Percentiles rank a stretch among this genome's conserved stretches.
Evolutionary conservation across 2,113 vertebrate genomes (phyloP).

Genomic region (Pangasianodon hypophthalmus): DNA sequence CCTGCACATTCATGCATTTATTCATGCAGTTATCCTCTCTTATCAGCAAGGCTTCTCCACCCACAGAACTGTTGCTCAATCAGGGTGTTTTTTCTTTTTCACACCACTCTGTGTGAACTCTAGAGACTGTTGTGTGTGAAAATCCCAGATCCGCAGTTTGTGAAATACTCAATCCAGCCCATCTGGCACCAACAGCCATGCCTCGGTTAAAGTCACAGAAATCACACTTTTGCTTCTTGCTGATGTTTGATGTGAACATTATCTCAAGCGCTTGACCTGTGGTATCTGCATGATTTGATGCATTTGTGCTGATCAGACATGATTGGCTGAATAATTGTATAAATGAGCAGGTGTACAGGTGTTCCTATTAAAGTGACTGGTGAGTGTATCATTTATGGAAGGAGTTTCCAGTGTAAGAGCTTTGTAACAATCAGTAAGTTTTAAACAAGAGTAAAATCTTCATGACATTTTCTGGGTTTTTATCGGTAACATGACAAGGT

Average conservation of each 20-base stretch:
- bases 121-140: too few relatives aligned
- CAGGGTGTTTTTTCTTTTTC: too few relatives aligned
- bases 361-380: background rate
- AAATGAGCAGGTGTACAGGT: too few relatives aligned
- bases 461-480: background rate
- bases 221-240: background rate
- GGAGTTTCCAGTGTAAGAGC: background rate
- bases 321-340: background rate
- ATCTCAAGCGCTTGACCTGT: background rate
- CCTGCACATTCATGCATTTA: too few relatives aligned
- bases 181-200: too few relatives aligned
- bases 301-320: background rate
- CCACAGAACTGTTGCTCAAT: background rate
- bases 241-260: background rate
- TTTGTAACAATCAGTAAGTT: background rate
- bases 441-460: background rate
- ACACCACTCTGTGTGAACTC: too few relatives aligned
- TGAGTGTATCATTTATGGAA: background rate
- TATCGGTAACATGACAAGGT: background rate
- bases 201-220: too few relatives aligned
- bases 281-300: background rate
- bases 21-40: too few relatives aligned
- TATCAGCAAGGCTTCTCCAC: background rate
- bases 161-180: too few relatives aligned
- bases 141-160: too few relatives aligned